These are phyloP conservation scores for Torymus aiolomorphi DNA, from an alignment of 2,888 invertebrate genomes.

Conservation along the genomic window DNA sequence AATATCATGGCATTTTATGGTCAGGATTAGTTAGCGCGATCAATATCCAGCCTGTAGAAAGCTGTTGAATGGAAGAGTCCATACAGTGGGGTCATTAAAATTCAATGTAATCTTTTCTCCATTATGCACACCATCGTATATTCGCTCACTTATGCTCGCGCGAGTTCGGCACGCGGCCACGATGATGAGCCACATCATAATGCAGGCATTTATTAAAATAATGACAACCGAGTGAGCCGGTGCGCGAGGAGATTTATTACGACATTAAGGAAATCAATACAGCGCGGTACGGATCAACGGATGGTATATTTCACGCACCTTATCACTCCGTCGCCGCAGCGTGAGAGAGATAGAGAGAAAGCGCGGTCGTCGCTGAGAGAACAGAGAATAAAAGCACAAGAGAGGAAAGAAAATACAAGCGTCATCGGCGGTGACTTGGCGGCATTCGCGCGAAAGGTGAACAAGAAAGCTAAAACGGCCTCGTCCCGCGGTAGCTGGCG, in stretches of 20 bases:
- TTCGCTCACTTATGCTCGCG: too few relatives aligned
- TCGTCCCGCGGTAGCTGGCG: neutral
- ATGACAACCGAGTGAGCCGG: slow-evolving; percentile 25
- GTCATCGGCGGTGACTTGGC: slow-evolving; percentile 55
- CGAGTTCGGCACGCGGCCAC: neutral
- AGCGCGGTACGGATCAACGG: neutral
- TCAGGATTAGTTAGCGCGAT: slow-evolving; percentile 31
- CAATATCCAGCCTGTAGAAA: slow-evolving; percentile 19
- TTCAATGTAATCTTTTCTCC: slow-evolving; percentile 47
- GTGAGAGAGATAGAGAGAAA: neutral
- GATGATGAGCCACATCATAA: slow-evolving; percentile 36
- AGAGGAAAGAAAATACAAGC: slow-evolving; percentile 47
- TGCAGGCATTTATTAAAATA: slow-evolving; percentile 52
- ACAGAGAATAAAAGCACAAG: neutral
- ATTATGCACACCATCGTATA: slow-evolving; percentile 10
- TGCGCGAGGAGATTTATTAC: slow-evolving; percentile 47
- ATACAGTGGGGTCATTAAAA: slow-evolving; percentile 31
- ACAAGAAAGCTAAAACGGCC: slow-evolving; percentile 35
- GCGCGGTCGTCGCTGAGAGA: neutral
- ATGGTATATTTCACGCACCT: slow-evolving; percentile 40
- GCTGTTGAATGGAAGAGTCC: neutral
- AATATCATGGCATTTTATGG: neutral
- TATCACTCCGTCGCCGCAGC: slow-evolving; percentile 44
- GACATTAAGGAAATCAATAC: slow-evolving; percentile 49
- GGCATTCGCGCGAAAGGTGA: slow-evolving; percentile 23